Conservation (phyloP, 2,888 invertebrate species). For the Petrolisthes manimaculis region DNA sequence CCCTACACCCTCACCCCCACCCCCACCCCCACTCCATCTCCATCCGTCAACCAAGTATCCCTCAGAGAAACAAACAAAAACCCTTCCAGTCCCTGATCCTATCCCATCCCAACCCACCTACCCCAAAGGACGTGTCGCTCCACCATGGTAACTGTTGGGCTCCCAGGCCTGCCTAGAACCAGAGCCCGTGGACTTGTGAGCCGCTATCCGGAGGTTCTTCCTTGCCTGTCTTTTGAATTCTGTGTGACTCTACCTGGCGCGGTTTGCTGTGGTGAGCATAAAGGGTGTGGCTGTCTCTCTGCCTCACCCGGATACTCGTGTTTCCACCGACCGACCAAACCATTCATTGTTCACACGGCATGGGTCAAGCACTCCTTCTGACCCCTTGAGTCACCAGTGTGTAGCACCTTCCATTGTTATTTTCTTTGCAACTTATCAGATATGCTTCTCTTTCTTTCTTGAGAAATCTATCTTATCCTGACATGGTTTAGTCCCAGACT, state of each 20-base stretch:
- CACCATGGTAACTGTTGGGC: slow-evolving; percentile 58
- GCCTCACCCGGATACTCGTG: slow-evolving; percentile 23
- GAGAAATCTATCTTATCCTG: slow-evolving; percentile 25
- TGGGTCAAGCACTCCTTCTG: background rate
- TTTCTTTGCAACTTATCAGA: background rate
- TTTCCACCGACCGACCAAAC: slow-evolving; percentile 20
- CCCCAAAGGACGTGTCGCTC: slow-evolving; percentile 8
- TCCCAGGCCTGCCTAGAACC: slow-evolving; percentile 53
- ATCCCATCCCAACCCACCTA: background rate
- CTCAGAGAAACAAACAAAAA: background rate
- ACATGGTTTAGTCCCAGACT: slow-evolving; percentile 34
- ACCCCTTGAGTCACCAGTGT: background rate
- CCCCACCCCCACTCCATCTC: background rate
- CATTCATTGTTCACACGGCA: background rate
- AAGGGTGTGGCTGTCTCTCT: slow-evolving; percentile 22
- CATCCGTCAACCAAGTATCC: background rate
- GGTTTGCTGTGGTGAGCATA: slow-evolving; percentile 31
- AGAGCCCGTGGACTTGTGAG: slow-evolving; percentile 53
- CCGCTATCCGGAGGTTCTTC: slow-evolving; percentile 28
- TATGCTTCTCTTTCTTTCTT: slow-evolving; percentile 32
- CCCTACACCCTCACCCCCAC: background rate
- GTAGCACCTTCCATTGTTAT: slow-evolving; percentile 17
- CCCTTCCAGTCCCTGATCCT: background rate
- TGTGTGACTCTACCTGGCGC: slow-evolving; percentile 15
- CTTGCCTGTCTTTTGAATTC: slow-evolving; percentile 17